Base-by-base conservation (phyloP, 2,888 invertebrate species). In the Muscina levida region DNA sequence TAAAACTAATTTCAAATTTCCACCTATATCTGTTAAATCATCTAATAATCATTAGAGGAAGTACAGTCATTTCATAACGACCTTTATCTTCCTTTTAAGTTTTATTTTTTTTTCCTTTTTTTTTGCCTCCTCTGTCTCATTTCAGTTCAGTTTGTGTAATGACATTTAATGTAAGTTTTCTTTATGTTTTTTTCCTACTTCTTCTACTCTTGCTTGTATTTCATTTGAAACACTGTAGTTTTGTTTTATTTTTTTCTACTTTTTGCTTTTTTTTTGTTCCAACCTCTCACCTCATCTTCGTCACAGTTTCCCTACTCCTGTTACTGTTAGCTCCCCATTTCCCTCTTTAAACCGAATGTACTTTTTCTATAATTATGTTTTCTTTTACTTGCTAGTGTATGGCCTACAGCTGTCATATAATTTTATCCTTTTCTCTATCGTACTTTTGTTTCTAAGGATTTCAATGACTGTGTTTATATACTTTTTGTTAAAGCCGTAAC, bases 321-420 rank as follows among this genome's bases (percentile, higher is more conserved):
- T 24, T 56, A n/a, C 26, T 26, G 15, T 37, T 39, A 2, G 15
- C 39, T 42, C 62, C 13, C 22, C 26, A 37, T 1, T 42, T 53
- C 24, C 8, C 53, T 53, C 56, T 44, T 77, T 51, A 31, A 31
- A n/a, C n/a, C n/a, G n/a, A n/a, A 31, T 31, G 31, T 31, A 31
- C 31, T 67, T 72, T 24, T 57, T 57, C 46, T 81, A 68, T 81
- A 81, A 81, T 81, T 81, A 77, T 77, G 74, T 77, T 81, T 81
- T 75, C 72, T 72, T 81, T 81, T 77, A 72, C 74, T 68, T 76
- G 72, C 56, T 46, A 66, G 57, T 77, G 67, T 75, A 77, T 77
- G 39, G 77, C 81, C 81, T 77, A 74, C 77, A 81, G 81, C 81
- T 77, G 77, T 81, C 77, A 77, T 75, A 77, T 75, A 57, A 72